A percentile compares a stretch with the other conserved stretches of the same genome.
Conservation (phyloP, 2,113 vertebrate species). For the Pachyramphus minor region DNA sequence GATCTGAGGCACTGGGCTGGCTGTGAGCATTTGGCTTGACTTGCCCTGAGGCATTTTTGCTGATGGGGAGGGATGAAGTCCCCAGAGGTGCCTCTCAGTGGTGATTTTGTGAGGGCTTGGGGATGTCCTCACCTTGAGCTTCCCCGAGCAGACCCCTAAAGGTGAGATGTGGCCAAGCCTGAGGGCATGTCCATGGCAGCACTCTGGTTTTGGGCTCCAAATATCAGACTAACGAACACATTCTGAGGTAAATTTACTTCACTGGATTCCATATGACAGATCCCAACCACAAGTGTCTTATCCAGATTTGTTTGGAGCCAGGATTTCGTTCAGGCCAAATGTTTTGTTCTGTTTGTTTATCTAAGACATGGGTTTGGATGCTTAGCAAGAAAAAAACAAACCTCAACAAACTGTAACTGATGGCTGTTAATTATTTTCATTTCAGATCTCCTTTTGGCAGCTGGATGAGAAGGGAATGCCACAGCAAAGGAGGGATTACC, state of each 20-base stretch:
- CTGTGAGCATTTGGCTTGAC: not conserved
- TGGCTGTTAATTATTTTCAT: not conserved
- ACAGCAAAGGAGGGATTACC: not conserved
- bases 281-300: not conserved
- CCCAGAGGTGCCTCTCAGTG: not conserved
- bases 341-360: conserved; percentile 5
- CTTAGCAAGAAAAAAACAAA: not conserved
- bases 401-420: not conserved
- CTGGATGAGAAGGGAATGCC: not conserved
- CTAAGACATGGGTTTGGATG: not conserved
- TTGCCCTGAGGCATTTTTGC: not conserved
- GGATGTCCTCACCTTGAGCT: not conserved
- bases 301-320: not conserved
- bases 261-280: not conserved
- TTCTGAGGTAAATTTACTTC: not conserved
- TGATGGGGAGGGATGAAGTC: not conserved
- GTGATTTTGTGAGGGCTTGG: not conserved
- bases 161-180: not conserved
- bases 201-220: not conserved
- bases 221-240: not conserved
- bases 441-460: conserved; percentile 18
- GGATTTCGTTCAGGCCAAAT: not conserved
- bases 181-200: not conserved
- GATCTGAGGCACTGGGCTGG: not conserved
- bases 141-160: not conserved